These are phyloP conservation scores for Zapornia atra DNA, from an alignment of 2,113 vertebrate genomes.

Conservation along the genomic window DNA sequence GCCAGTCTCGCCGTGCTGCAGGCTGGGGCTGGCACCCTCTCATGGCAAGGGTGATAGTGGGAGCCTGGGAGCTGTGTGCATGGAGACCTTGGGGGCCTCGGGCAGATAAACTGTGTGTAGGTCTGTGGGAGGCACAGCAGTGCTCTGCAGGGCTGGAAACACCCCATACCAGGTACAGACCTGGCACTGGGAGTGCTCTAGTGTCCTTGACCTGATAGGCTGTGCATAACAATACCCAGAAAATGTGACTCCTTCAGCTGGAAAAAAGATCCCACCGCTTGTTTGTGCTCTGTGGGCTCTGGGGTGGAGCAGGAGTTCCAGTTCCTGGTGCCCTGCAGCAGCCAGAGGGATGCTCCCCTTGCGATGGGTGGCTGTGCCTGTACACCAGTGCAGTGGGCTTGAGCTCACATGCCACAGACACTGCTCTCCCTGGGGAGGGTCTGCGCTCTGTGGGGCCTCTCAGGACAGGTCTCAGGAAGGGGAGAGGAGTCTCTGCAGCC, in stretches of 20 bases:
- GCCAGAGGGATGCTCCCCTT: not conserved
- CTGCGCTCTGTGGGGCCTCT: fast-evolving
- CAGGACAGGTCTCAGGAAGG: not conserved
- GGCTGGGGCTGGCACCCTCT: not conserved
- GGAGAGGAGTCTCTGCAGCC: not conserved
- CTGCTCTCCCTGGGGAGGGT: not conserved
- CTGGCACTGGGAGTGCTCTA: not conserved
- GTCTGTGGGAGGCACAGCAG: not conserved
- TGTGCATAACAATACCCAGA: not conserved
- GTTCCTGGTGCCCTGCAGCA: not conserved
- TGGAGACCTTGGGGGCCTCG: not conserved
- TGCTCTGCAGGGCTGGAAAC: not conserved
- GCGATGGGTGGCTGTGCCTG: not conserved
- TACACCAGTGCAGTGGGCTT: fast-evolving
- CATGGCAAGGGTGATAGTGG: not conserved
- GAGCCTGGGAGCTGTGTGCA: not conserved
- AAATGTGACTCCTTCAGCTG: not conserved
- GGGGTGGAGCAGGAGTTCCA: not conserved
- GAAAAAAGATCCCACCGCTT: not conserved
- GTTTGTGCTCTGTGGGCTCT: not conserved
- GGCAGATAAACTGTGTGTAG: not conserved
- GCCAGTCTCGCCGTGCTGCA: not conserved
- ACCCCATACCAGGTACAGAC: not conserved
- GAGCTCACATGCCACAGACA: fast-evolving
- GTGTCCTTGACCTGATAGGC: not conserved